Evolutionary conservation across 1,140 invertebrate genomes (phyloP), one percentile per base, ranked within the genome.

Genomic region (Oncopeltus fasciatus): DNA sequence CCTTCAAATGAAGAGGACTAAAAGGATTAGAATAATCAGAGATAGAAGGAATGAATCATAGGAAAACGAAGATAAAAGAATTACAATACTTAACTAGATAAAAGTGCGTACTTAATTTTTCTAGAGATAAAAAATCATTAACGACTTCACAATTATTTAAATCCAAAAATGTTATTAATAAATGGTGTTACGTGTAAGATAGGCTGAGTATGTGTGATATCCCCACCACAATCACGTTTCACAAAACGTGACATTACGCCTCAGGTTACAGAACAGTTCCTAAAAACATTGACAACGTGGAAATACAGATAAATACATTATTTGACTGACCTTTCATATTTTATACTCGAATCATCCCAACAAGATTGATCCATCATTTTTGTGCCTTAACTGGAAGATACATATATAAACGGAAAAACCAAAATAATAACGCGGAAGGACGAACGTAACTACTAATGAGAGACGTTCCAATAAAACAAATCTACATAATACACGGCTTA

Each of bases 161-260:
- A 46, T 24, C 16, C 49, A 53, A 24, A 24, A 53, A 53, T 24
- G 26, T 24, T 53, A 53, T 20, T 20, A 20, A 46, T 46, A 53
- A 53, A 53, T 3, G 49, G 21, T 27, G 49, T 53, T 53, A 53
- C 49, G 49, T 53, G 49, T 53, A 53, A 24, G 24, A 53, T 53
- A 16, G 49, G 20, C 24, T 26, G 24, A 24, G 49, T 53, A 24
- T 53, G 24, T 24, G 49, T 27, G 49, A 53, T 53, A 26, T 53
- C 49, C 49, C 49, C 49, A 53, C 49, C 49, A 53, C 49, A 53
- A 21, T 53, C 49, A 53, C 49, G 49, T 53, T 53, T 53, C 49
- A 20, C 49, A 53, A 53, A 53, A 53, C 49, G 49, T 53, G 49
- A 53, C 49, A 53, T 53, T 53, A 53, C 24, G 24, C 24, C 49